phyloP scores from a whole-genome alignment of 2,113 vertebrate species.

The Aegotheles bennettii region DNA sequence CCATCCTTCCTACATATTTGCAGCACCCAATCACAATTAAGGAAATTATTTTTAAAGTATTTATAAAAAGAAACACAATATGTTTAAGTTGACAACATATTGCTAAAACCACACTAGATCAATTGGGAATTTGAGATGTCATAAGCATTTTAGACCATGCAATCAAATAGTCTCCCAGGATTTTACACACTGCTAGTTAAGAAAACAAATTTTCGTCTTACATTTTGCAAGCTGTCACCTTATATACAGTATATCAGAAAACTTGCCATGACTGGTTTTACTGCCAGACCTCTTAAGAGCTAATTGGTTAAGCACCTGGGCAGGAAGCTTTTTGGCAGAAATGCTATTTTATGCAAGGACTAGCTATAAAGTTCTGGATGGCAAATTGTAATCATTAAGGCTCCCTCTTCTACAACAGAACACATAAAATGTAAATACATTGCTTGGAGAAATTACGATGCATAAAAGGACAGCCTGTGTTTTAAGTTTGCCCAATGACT shows the following conservation, averaged over 20 bases:
- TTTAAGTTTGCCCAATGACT: slow-evolving; percentile 62
- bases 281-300: slow-evolving; percentile 73
- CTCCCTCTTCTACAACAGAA: slow-evolving; percentile 70
- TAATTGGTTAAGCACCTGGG: slow-evolving; percentile 84
- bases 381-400: slow-evolving; percentile 79
- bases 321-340: slow-evolving; percentile 78
- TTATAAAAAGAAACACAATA: slow-evolving; percentile 34
- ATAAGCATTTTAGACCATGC: slow-evolving; percentile 61
- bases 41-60: slow-evolving; percentile 11
- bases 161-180: slow-evolving; percentile 69
- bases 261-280: slow-evolving; percentile 72
- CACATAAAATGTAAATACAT: slow-evolving; percentile 64
- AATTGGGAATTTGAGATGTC: slow-evolving; percentile 61
- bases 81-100: slow-evolving; percentile 47
- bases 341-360: slow-evolving; percentile 74
- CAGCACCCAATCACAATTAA: slow-evolving; percentile 24
- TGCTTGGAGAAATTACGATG: slow-evolving; percentile 49
- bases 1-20: not conserved
- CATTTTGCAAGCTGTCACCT: slow-evolving; percentile 77
- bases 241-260: slow-evolving; percentile 73
- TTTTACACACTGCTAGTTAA: slow-evolving; percentile 75
- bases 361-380: slow-evolving; percentile 77
- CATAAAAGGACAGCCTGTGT: slow-evolving; percentile 43
- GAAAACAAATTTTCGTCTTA: slow-evolving; percentile 80
- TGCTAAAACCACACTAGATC: slow-evolving; percentile 54